Base-by-base conservation (phyloP, 2,888 invertebrate species). In the Axea sp. region DNA sequence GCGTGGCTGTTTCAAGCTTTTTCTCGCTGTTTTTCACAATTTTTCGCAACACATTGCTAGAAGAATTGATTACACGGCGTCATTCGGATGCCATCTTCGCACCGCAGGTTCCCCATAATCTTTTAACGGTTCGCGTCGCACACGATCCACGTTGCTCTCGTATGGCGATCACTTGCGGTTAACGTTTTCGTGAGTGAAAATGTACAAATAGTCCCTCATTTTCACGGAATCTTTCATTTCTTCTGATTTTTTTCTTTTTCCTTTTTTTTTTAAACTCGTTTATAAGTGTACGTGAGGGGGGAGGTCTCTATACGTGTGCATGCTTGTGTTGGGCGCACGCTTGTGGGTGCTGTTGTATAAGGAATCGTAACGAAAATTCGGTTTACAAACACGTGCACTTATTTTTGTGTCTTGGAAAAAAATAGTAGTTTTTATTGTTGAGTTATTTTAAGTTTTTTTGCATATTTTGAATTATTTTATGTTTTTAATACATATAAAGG, bases 1-100 rank as follows among this genome's bases (percentile, higher is more conserved):
- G 1, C 15, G 14, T 1, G 9, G 1, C 15, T 2, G 6, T 33
- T 33, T 15, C 33, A 19, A 19, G 19, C 19, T 3, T 4, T 3
- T 19, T 19, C n/a, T 7, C 5, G 12, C 8, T 6, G 12, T 12
- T 28, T 28, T 8, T 5, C 12, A 12, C 1, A 1, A 0, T 15
- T 14, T 33, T n/a, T 4, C 15, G 37, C 19, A 15, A 9, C 24
- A 11, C 39, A 8, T 28, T 8, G 43, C 51, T 19, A 14, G 24
- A 33, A 26, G 15, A 39, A 49, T 39, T 17, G 5, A 14, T 45
- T n/a, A 4, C 43, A n/a, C 53, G 53, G 64, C 64, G 64, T 64
- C 64, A 17, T 19, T 39, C 26, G 35, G 53, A 64, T 43, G 64
- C 64, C 53, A 53, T 64, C 17, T 64, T 53, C 51, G 53, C 64